These are phyloP conservation scores for Tauraco hartlaubi DNA, from an alignment of 2,797 vertebrate genomes.

Conservation along the genomic window DNA sequence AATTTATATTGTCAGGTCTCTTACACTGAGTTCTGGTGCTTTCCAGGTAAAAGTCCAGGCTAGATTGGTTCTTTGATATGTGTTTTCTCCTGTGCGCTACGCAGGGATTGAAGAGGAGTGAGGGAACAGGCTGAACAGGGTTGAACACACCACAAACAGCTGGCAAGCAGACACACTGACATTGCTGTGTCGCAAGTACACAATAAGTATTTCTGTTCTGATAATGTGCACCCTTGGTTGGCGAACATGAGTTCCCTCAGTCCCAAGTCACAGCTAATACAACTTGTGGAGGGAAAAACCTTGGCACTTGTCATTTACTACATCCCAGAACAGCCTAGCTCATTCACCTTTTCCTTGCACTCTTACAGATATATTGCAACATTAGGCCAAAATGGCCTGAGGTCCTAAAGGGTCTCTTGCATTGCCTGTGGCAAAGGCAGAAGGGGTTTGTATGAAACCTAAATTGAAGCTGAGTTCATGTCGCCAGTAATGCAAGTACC, in stretches of 20 bases:
- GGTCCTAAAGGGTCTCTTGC: neutral
- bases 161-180: neutral
- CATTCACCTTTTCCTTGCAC: neutral
- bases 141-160: neutral
- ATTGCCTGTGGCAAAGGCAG: neutral
- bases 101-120: neutral
- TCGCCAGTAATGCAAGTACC: neutral
- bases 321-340: neutral
- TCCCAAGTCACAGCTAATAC: neutral
- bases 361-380: neutral
- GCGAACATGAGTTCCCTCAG: accelerated
- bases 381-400: neutral
- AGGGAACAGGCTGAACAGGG: neutral
- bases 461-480: neutral
- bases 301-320: neutral
- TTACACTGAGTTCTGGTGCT: neutral
- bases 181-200: neutral
- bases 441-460: neutral
- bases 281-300: neutral
- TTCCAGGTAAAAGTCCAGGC: neutral
- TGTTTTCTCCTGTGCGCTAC: neutral
- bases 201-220: neutral
- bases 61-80: neutral
- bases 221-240: neutral
- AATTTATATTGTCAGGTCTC: neutral